Evolutionary conservation across 1,140 invertebrate genomes (phyloP).

Genomic region (Doryteuthis pealeii): DNA sequence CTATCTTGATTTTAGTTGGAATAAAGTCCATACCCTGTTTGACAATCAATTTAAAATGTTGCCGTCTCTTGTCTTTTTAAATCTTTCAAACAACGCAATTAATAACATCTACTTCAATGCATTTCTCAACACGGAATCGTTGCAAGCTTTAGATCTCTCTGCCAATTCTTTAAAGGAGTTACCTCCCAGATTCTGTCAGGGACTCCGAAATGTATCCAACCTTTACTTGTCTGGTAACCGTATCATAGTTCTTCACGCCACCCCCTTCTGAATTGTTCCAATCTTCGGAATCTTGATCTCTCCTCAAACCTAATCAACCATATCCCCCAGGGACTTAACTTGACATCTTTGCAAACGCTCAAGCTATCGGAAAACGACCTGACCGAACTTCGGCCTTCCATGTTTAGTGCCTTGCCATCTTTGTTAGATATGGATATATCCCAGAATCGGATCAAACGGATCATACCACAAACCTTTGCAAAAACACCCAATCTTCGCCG

Average conservation of each 20-base stretch:
- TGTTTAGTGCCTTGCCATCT: not conserved
- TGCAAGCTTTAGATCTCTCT: not conserved
- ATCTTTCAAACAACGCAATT: not conserved
- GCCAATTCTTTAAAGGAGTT: not conserved
- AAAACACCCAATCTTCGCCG: conserved; percentile 12
- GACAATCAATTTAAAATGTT: not conserved
- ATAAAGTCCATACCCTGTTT: not conserved
- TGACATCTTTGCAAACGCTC: not conserved
- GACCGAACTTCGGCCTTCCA: not conserved
- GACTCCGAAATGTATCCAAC: not conserved
- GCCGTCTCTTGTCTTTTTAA: not conserved
- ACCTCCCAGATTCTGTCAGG: not conserved
- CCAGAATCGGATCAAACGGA: conserved; percentile 21
- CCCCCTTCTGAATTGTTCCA: not conserved
- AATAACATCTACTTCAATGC: not conserved
- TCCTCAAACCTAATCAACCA: not conserved
- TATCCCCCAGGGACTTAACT: not conserved
- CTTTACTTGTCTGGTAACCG: not conserved
- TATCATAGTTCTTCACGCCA: not conserved
- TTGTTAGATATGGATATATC: conserved; percentile 28
- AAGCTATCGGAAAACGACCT: not conserved
- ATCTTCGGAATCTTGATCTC: not conserved
- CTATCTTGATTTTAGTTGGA: not conserved
- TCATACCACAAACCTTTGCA: conserved; percentile 16
- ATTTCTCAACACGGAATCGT: not conserved